These are phyloP conservation scores for Berghia stephanieae DNA, from an alignment of 1,140 invertebrate species.

Conservation along the genomic window DNA sequence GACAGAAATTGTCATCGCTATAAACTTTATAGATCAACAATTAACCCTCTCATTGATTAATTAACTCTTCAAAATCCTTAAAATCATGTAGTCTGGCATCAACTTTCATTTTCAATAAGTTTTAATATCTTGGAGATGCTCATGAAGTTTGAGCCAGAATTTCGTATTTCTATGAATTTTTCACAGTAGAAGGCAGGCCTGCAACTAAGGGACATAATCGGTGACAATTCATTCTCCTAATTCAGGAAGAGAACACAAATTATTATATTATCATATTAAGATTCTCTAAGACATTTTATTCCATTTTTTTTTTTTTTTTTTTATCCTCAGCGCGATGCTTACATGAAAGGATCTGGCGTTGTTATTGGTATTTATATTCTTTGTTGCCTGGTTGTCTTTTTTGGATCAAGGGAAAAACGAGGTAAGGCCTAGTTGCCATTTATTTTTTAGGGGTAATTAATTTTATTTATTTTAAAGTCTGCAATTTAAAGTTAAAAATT, in stretches of 20 bases:
- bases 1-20: too few relatives aligned
- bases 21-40: too few relatives aligned
- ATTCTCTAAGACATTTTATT: too few relatives aligned
- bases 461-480: conserved; percentile 14
- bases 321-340: conserved; percentile 49
- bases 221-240: too few relatives aligned
- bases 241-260: not conserved
- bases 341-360: conserved; percentile 48
- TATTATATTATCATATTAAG: not conserved
- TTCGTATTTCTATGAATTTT: too few relatives aligned
- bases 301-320: not conserved
- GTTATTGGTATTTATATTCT: conserved; percentile 53
- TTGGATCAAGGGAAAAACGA: conserved; percentile 57
- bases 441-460: not conserved
- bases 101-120: too few relatives aligned
- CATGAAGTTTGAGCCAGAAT: too few relatives aligned
- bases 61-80: not conserved
- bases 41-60: too few relatives aligned
- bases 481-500: not conserved
- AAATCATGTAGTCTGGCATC: not conserved
- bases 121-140: too few relatives aligned
- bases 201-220: too few relatives aligned
- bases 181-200: too few relatives aligned
- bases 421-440: conserved; percentile 36
- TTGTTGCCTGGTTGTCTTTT: conserved; percentile 52